Percentiles rank a stretch among this genome's conserved stretches.
Conservation (phyloP, 1,140 invertebrate genomes). For the Anoplolepis gracilipes region DNA sequence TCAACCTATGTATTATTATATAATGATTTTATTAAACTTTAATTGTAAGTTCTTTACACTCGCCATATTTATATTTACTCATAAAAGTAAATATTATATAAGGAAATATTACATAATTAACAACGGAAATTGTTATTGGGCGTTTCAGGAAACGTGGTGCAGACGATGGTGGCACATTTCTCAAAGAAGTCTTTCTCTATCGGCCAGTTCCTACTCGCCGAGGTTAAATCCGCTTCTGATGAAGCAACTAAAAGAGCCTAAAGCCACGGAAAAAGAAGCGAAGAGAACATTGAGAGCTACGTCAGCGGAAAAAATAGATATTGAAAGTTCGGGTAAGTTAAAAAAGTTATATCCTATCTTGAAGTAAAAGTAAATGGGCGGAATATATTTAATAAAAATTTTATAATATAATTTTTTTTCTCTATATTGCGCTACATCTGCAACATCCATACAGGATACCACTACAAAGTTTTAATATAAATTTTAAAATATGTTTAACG, state of each 20-base stretch:
- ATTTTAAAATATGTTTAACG: too few relatives aligned
- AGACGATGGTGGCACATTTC: conserved; percentile 83
- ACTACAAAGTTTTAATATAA: too few relatives aligned
- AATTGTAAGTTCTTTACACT: neutral
- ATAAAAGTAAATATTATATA: too few relatives aligned
- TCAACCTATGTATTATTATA: neutral
- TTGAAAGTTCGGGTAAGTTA: conserved; percentile 24
- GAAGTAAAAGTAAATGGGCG: neutral
- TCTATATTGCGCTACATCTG: too few relatives aligned
- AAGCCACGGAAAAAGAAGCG: conserved; percentile 62
- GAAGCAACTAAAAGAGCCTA: conserved; percentile 69
- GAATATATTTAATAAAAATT: neutral
- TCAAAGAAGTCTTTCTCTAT: conserved; percentile 78
- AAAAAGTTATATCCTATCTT: neutral
- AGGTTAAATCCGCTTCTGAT: conserved; percentile 78
- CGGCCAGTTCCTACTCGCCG: conserved; percentile 76
- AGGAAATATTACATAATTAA: neutral
- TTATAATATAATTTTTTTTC: neutral
- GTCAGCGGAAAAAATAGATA: conserved; percentile 34
- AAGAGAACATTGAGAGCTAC: conserved; percentile 48
- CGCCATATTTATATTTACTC: neutral
- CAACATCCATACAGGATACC: too few relatives aligned
- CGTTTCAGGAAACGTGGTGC: conserved; percentile 84
- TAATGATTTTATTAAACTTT: neutral
- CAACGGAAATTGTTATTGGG: conserved; percentile 29